Base-by-base conservation (phyloP, 2,113 vertebrate species). In the Tetrax tetrax region DNA sequence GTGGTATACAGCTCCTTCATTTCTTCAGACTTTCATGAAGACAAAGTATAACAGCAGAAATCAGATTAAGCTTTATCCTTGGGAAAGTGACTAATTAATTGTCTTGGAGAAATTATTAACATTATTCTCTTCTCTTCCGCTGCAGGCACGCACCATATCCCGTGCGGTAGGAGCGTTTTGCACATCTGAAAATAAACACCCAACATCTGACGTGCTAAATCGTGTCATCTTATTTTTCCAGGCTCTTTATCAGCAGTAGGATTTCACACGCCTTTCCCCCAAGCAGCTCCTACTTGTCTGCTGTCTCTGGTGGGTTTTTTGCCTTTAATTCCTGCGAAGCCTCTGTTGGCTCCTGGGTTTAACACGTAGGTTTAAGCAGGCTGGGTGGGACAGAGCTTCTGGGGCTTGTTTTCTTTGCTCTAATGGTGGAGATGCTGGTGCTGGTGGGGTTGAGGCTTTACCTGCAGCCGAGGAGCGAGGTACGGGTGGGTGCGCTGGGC, bases 11-110 rank as follows among this genome's bases (percentile, higher is more conserved):
- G 60, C 83, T 93, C 88, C 71, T 92, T 81, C 20, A 53, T 83
- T 94, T 93, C 24, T 84, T 78, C 87, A 85, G 91, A 69, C 79
- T 90, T 89, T 71, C 61, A 92, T 87, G 83, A 93, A 93, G 88
- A 92, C 65, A 16, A 89, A 92, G 31, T 71, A 4, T 51, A 91
- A 64, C 69, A 78, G 83, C 59, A 88, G 79, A 92, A 92, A 96
- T 83, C 6, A 78, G 83, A 90, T 86, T 77, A 70, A 74, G 81
- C 71, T 95, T 82, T 66, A 81, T 95, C 76, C 79, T 90, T 59
- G 85, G 66, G 33, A 87, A 87, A 61, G 61, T 74, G 25, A 68
- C 61, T 92, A 80, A 95, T 94, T 80, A 92, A 90, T 93, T 66
- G 31, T 56, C 68, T 74, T 14, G 47, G 33, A 59, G 85, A 83